Evolutionary conservation across 2,113 vertebrate species (phyloP).

Genomic region (Parotia lawesii): DNA sequence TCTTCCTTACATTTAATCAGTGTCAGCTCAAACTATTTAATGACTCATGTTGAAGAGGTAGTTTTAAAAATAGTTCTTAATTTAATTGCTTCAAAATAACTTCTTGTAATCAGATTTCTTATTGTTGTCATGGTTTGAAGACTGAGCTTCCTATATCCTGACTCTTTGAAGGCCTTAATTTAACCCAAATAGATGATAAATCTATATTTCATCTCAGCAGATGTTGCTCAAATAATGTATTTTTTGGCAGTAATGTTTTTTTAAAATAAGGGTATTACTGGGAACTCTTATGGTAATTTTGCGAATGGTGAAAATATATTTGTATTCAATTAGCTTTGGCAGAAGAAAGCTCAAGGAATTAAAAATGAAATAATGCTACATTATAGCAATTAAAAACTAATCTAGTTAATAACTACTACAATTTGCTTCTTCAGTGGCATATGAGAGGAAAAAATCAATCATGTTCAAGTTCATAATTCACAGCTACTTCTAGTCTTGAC

Average conservation of each 20-base stretch:
- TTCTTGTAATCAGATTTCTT: not conserved
- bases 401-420: not conserved
- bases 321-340: not conserved
- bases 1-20: not conserved
- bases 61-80: not conserved
- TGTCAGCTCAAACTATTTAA: not conserved
- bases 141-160: not conserved
- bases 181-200: not conserved
- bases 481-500: not conserved
- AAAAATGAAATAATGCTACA: not conserved
- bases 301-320: not conserved
- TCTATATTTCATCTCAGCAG: not conserved
- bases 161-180: not conserved
- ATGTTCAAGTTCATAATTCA: not conserved
- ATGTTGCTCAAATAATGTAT: not conserved
- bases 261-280: not conserved
- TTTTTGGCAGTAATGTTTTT: not conserved
- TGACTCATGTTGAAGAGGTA: not conserved
- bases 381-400: not conserved
- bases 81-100: not conserved
- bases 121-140: not conserved
- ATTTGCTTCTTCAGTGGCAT: not conserved
- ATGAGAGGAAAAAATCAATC: not conserved
- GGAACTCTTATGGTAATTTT: not conserved
- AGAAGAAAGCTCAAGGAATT: slow-evolving; percentile 5